A percentile compares a stretch with the other conserved stretches of the same genome.
Conservation (phyloP, 2,888 invertebrate species). For the Muschampia staudingeri region DNA sequence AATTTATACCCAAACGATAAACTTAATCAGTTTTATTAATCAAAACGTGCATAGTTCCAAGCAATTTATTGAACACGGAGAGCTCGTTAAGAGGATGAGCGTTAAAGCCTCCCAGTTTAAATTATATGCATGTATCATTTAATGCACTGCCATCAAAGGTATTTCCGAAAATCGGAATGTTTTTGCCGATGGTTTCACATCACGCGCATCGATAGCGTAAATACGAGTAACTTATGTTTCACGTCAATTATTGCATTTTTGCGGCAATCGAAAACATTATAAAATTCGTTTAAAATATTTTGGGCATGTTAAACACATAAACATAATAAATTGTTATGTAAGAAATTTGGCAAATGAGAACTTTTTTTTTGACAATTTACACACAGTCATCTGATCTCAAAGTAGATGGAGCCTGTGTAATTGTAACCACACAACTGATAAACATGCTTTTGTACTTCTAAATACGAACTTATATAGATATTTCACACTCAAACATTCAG, state of each 20-base stretch:
- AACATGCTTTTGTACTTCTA: too few relatives aligned
- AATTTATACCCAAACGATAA: constrained; percentile 76
- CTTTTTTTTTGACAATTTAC: too few relatives aligned
- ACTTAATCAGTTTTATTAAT: constrained; percentile 85
- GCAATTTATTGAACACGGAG: constrained; percentile 84
- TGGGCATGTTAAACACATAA: neutral
- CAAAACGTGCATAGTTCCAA: constrained; percentile 81
- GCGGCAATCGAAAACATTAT: neutral
- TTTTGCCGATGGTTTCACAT: constrained; percentile 28
- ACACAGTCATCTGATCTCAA: too few relatives aligned
- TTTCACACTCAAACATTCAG: too few relatives aligned
- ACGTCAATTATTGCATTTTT: neutral
- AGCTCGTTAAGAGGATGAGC: constrained; percentile 85
- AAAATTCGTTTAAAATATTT: neutral
- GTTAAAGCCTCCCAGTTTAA: constrained; percentile 80
- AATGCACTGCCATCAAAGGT: constrained; percentile 69
- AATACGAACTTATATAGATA: too few relatives aligned
- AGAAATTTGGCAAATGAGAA: too few relatives aligned
- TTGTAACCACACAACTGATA: too few relatives aligned
- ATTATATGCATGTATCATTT: constrained; percentile 79
- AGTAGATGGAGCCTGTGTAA: too few relatives aligned
- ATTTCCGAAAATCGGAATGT: constrained; percentile 40
- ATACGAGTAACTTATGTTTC: constrained; percentile 25
- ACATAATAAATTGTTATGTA: too few relatives aligned
- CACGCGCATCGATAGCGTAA: constrained; percentile 16